Percentiles rank a stretch among this genome's conserved stretches.
These are phyloP conservation scores for Idris sp. DNA, from an alignment of 1,140 invertebrate genomes.

Conservation along the genomic window DNA sequence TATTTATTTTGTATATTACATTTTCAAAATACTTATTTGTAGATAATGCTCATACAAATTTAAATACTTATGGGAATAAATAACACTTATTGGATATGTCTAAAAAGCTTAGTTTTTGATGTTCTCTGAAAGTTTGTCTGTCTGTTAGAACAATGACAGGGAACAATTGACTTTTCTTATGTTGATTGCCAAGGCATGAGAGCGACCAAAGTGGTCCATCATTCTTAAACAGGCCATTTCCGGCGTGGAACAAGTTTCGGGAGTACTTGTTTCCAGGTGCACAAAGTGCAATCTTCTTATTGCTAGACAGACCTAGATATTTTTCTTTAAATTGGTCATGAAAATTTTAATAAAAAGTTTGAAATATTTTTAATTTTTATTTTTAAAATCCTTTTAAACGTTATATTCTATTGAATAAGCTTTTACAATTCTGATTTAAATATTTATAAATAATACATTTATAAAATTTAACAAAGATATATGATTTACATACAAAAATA, in stretches of 20 bases:
- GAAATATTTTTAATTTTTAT: conserved; percentile 35
- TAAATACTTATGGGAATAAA: no score
- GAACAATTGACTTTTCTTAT: conserved; percentile 36
- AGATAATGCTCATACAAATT: no score
- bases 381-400: conserved; percentile 28
- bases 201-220: conserved; percentile 53
- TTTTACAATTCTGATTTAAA: no score
- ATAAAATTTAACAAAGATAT: no score
- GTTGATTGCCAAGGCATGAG: conserved; percentile 38
- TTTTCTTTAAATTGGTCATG: conserved; percentile 39
- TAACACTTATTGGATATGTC: no score
- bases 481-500: no score
- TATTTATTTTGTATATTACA: no score
- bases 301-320: conserved; percentile 43
- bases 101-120: no score
- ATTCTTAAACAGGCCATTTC: conserved; percentile 56
- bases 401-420: conserved; percentile 9
- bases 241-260: conserved; percentile 55
- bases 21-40: no score
- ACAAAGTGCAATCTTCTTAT: conserved; percentile 44
- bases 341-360: conserved; percentile 48
- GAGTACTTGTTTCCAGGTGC: conserved; percentile 58
- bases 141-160: no score
- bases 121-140: no score
- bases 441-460: no score